Base-by-base conservation (phyloP, 2,113 vertebrate genomes). In the Hoplias malabaricus region DNA sequence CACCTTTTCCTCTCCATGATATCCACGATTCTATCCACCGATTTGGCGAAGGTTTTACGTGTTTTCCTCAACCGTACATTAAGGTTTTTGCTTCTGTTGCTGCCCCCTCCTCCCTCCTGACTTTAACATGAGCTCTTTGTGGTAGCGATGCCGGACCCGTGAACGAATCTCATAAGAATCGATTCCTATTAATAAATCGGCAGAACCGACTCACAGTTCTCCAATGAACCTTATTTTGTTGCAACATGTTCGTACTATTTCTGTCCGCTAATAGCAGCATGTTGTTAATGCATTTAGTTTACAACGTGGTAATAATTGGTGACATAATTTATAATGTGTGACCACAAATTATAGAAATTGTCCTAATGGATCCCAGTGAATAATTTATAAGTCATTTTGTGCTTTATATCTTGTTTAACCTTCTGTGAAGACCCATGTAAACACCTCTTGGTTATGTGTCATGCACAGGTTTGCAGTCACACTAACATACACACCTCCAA, bases 1-100 rank as follows among this genome's bases (percentile, higher is more conserved):
- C 90, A 96, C 91, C 96, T 95, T 93, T 96, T 97, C 91, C 93
- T 94, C 76, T 98, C 96, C 96, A 97, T 97, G 73, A 63, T 36
- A 36, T 63, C 59, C 59, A 36, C 31, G 59, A 23, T 21, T 36
- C 33, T 36, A 63, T 61, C 57, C 57, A 61, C 27, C 6, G 57
- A 61, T 61, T 16, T 61, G 57, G 12, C 57, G 57, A 61, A 33
- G 57, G 13, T 61, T 14, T 33, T 59, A 59, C 14, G 12, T 59
- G 12, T 59, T 61, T 61, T 61, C 29, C 29, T 61, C 29, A 19
- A 33, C 19, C 14, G 16, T 53, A n/a, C 9, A 21, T 53, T 53
- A n/a, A 53, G 9, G 21, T 6, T 53, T 19, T n/a, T n/a, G n/a
- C n/a, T 5, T n/a, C 46, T 48, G 29, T 61, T 33, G 16, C 71